Evolutionary conservation across 2,797 vertebrate genomes (phyloP), one percentile per base, ranked within the genome.

Genomic region (Triplophysa yarkandensis): DNA sequence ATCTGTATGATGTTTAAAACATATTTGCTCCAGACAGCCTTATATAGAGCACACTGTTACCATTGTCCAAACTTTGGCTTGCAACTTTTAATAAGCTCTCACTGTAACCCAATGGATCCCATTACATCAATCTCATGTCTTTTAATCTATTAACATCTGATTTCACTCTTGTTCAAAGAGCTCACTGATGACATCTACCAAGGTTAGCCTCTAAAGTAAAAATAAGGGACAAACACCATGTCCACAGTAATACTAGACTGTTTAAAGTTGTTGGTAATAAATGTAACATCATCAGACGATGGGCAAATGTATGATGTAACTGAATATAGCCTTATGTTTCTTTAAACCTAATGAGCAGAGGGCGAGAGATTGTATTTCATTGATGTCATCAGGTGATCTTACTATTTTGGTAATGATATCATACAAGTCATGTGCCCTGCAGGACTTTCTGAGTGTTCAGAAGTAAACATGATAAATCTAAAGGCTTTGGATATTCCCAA

Each of bases 361-460:
- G 30, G 30, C n/a, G 16, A 28, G 19, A 52, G 63, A 65, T 71
- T 21, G 30, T 57, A 55, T 34, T 23, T 32, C 23, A 28, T 54
- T 48, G 2, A 58, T 50, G 23, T 32, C 43, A 74, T 32, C 50
- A 39, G 14, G 21, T 57, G 19, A 16, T 70, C 43, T 25, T 63
- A 70, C 69, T 79, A 77, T 74, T 79, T 77, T 28, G 54, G 77
- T 77, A 27, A 23, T 10, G 57, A 75, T 60, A 54, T 74, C 55
- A 55, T 65, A 57, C 63, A 13, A 23, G 43, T 77, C 71, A 80
- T 69, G 68, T 75, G 77, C 23, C 32, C 25, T 25, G 63, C 32
- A 54, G 27, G 30, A 62, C 52, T 73, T 71, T 32, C 48, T 71
- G 72, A 23, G 46, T 23, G 17, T 23, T 34, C 46, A 57, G 39